Conservation (phyloP, 1,140 invertebrate species). For the Pseudomyrmex flavicornis region DNA sequence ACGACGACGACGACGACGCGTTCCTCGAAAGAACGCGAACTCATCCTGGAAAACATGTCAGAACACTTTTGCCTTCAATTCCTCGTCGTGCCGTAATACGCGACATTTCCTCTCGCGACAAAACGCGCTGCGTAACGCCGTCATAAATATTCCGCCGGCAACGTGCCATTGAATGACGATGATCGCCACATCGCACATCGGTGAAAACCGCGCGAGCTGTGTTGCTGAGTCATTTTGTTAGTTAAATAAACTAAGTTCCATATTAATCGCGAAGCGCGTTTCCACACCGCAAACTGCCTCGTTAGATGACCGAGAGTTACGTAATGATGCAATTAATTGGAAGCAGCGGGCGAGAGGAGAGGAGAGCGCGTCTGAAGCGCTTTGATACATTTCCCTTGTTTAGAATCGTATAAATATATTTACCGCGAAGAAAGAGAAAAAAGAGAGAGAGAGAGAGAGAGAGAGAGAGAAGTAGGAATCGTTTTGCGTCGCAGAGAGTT, state of each 20-base stretch:
- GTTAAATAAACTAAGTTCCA: conserved; percentile 35
- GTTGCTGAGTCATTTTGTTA: conserved; percentile 49
- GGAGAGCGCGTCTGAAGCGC: neutral
- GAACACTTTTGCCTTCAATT: conserved; percentile 37
- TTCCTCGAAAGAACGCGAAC: conserved; percentile 8
- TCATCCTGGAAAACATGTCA: conserved; percentile 34
- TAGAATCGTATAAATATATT: neutral
- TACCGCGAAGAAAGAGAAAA: neutral
- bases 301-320: neutral
- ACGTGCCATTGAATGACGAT: conserved; percentile 25
- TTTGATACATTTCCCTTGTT: neutral
- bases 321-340: neutral
- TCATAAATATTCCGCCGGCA: conserved; percentile 41
- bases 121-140: conserved; percentile 23
- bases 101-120: conserved; percentile 20
- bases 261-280: neutral
- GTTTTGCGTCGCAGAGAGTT: neutral
- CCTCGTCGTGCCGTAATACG: conserved; percentile 1
- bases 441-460: no score
- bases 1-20: neutral
- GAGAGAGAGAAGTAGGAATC: no score
- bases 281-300: neutral
- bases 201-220: conserved; percentile 15
- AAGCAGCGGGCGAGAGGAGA: no score
- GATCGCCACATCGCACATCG: conserved; percentile 9